These are phyloP conservation scores for Lasioglossum leucozonium DNA, from an alignment of 2,888 invertebrate species.

Conservation along the genomic window DNA sequence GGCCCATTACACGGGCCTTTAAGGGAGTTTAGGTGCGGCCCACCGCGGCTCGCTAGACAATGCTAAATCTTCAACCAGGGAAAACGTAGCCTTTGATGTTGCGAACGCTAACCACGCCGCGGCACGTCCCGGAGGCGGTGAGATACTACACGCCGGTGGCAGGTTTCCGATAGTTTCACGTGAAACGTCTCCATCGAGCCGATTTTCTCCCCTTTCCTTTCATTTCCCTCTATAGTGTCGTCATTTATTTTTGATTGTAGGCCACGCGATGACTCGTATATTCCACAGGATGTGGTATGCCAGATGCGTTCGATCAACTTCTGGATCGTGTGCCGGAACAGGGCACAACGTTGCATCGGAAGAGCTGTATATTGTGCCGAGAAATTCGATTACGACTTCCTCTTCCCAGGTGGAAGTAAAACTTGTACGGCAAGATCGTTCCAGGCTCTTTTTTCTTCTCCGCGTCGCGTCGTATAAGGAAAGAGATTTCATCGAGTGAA, in stretches of 20 bases:
- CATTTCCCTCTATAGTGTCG: slow-evolving; percentile 39
- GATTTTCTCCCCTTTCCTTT: slow-evolving; percentile 61
- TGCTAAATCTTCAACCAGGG: slow-evolving; percentile 50
- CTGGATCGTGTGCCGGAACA: slow-evolving; percentile 51
- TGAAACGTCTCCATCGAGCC: slow-evolving; percentile 55
- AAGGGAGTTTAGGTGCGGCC: slow-evolving; percentile 60
- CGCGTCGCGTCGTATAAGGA: not conserved
- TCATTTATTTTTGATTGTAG: slow-evolving; percentile 63
- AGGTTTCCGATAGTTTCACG: slow-evolving; percentile 41
- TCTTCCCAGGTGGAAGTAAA: slow-evolving; percentile 2
- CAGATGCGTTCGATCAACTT: slow-evolving; percentile 64
- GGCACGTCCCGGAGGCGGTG: slow-evolving; percentile 20
- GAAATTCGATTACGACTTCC: slow-evolving; percentile 53
- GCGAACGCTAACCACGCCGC: slow-evolving; percentile 59
- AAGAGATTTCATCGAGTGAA: not conserved
- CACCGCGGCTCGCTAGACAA: slow-evolving; percentile 59
- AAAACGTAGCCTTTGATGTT: slow-evolving; percentile 58
- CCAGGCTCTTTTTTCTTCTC: not conserved
- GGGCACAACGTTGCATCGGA: slow-evolving; percentile 22
- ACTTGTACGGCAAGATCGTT: not conserved
- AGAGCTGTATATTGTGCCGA: slow-evolving; percentile 36
- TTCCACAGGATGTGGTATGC: slow-evolving; percentile 58
- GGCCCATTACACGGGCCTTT: slow-evolving; percentile 60
- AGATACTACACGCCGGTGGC: not conserved
- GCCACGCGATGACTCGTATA: slow-evolving; percentile 63